Percentiles rank a stretch among this genome's conserved stretches.
phyloP scores from a whole-genome alignment of 2,888 invertebrate genomes.

The Caenorhabditis sp. region DNA sequence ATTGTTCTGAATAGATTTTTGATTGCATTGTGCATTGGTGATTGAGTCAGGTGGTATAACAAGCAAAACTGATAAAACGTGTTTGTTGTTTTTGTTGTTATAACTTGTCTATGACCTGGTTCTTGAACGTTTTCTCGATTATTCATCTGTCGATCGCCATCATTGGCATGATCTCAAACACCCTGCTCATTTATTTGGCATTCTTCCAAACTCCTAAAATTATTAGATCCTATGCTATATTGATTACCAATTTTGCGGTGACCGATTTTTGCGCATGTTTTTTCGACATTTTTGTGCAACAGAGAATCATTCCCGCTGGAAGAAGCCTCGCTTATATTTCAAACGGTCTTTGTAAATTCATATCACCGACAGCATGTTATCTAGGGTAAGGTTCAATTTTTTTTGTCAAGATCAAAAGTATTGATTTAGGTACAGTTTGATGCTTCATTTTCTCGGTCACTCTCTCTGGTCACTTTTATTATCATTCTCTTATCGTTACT shows the following conservation, averaged over 20 bases:
- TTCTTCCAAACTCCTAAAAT: too few species aligned
- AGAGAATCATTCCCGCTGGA: conserved; percentile 10
- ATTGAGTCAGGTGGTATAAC: too few species aligned
- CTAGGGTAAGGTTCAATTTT: neutral
- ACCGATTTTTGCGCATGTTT: conserved; percentile 24
- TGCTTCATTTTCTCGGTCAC: conserved; percentile 20
- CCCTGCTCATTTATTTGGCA: too few species aligned
- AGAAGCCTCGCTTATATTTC: conserved; percentile 1
- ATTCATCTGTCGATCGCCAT: too few species aligned
- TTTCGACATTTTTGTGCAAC: conserved; percentile 26
- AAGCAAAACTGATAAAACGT: too few species aligned
- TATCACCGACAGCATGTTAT: neutral
- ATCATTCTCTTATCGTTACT: conserved; percentile 30
- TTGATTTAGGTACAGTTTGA: conserved; percentile 9
- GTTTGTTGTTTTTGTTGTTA: too few species aligned
- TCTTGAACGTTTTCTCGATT: too few species aligned
- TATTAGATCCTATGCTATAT: too few species aligned
- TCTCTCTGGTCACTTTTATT: conserved; percentile 29
- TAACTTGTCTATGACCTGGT: too few species aligned
- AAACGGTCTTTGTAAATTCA: neutral
- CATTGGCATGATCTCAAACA: too few species aligned
- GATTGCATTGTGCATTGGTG: too few species aligned
- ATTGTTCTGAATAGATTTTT: too few species aligned
- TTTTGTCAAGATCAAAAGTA: neutral
- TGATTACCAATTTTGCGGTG: conserved; percentile 14